Evolutionary conservation across 2,113 vertebrate species (phyloP).

Genomic region (Grus americana): DNA sequence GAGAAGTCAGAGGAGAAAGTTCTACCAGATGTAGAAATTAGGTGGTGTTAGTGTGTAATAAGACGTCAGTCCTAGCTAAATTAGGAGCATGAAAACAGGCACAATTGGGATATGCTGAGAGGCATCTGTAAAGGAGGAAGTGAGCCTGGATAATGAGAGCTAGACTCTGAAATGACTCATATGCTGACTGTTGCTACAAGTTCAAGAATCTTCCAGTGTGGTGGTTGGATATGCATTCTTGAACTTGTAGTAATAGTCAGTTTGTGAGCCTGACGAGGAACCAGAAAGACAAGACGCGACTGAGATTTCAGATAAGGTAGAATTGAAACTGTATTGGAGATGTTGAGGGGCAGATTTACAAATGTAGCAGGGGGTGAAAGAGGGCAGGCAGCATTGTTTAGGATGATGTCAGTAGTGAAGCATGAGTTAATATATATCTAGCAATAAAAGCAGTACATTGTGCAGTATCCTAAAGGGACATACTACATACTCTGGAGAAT

Average conservation of each 20-base stretch:
- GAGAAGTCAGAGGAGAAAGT: neutral
- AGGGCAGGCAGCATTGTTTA: neutral
- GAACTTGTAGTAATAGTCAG: neutral
- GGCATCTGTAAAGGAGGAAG: neutral
- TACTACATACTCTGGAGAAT: neutral
- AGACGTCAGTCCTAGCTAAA: neutral
- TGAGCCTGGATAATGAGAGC: neutral
- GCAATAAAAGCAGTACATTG: neutral
- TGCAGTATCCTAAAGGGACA: neutral
- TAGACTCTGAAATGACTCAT: neutral
- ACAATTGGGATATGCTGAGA: neutral
- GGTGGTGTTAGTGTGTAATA: neutral
- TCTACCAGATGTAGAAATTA: neutral
- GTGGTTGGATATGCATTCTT: neutral
- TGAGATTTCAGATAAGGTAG: neutral
- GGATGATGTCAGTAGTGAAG: conserved; percentile 11
- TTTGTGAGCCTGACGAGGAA: neutral
- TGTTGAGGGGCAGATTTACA: neutral
- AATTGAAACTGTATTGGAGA: neutral
- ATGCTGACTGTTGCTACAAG: neutral
- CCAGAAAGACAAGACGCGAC: neutral
- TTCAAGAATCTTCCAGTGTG: neutral
- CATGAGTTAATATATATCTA: neutral
- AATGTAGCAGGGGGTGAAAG: neutral
- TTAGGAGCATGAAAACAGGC: neutral